Evolutionary conservation across 1,140 invertebrate genomes (phyloP).

Genomic region (Drosophila trapezifrons): DNA sequence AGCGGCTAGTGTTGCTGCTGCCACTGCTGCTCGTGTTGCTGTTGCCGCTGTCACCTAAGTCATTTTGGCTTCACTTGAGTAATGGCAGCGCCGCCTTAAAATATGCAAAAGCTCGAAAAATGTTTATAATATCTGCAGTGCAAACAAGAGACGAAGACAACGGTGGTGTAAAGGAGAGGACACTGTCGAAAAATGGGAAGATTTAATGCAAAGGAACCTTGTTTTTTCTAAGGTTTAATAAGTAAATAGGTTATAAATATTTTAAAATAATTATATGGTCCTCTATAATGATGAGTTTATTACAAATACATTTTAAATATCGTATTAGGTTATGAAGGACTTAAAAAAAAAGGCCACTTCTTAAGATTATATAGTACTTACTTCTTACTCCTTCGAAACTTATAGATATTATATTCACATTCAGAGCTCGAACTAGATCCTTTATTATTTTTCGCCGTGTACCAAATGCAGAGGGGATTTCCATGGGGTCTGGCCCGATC

Average conservation of each 20-base stretch:
- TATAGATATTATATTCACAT: no score
- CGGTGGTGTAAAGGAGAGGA: conserved; percentile 7
- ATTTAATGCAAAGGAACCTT: no score
- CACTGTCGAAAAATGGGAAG: not conserved
- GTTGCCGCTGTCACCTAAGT: conserved; percentile 63
- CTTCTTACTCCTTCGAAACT: not conserved
- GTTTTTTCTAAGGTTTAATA: not conserved
- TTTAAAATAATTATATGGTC: not conserved
- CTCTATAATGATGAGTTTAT: no score
- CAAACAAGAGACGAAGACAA: conserved; percentile 49
- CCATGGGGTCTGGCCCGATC: conserved; percentile 30
- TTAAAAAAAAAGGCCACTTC: no score
- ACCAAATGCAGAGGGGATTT: conserved; percentile 25
- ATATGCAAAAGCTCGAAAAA: conserved; percentile 77
- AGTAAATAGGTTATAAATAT: not conserved
- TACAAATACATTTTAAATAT: no score
- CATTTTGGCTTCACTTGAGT: conserved; percentile 65
- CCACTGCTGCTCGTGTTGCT: conserved; percentile 14
- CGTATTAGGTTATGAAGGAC: no score
- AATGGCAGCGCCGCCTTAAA: conserved; percentile 63
- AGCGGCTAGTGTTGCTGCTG: conserved; percentile 12
- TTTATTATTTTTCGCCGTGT: not conserved
- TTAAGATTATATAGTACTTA: no score
- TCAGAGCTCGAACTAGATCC: no score
- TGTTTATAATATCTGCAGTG: conserved; percentile 77